Conservation (phyloP, 92 coral and sea anemone genomes). For the Montipora capitata region DNA sequence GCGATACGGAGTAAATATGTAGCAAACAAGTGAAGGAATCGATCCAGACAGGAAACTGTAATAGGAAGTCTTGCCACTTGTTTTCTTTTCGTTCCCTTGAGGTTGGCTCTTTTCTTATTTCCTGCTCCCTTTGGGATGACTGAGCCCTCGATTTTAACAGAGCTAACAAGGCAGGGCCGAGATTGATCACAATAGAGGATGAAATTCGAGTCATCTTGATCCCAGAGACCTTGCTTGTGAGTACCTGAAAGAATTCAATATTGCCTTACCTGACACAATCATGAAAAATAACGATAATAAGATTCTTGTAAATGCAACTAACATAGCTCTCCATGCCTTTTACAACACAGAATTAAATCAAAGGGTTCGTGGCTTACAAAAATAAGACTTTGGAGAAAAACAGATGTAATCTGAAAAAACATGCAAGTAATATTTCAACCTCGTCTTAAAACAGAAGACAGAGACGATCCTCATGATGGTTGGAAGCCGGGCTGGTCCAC, state of each 20-base stretch:
- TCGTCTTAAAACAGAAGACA: too few species aligned
- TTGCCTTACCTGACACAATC: too few species aligned
- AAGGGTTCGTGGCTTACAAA: too few species aligned
- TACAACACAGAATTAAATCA: too few species aligned
- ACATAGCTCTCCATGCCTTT: too few species aligned
- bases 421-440: too few species aligned
- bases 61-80: constrained; percentile 5
- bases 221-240: constrained; percentile 58
- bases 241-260: constrained; percentile 27
- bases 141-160: constrained; percentile 29
- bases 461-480: too few species aligned
- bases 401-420: too few species aligned
- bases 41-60: constrained; percentile 56
- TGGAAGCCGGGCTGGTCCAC: too few species aligned
- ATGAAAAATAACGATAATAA: too few species aligned
- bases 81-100: background rate
- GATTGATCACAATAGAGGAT: constrained; percentile 29
- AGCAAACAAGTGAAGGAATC: constrained; percentile 74
- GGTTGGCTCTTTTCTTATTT: background rate
- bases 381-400: too few species aligned
- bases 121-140: constrained; percentile 10
- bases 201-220: constrained; percentile 57
- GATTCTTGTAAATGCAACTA: too few species aligned
- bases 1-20: constrained; percentile 66
- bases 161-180: constrained; percentile 60